Evolutionary conservation across 92 coral and sea anemone species (phyloP), one percentile per base, ranked within the genome.

Genomic region (Virgularia gustaviana): DNA sequence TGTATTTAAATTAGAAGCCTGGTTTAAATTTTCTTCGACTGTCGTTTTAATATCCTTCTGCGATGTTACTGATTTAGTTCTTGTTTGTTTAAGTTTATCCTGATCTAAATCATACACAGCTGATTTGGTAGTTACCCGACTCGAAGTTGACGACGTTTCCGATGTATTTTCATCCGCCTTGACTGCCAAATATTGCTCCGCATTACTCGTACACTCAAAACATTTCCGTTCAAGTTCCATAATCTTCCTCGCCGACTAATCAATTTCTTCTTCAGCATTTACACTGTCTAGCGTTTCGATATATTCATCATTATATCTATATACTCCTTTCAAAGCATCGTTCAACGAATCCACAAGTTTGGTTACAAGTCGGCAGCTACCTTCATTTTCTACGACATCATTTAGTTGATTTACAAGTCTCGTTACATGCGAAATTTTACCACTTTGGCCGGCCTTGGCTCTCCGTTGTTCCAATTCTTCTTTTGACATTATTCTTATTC

Each of bases 391-490:
- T 2, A 47, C 22, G 22, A 47, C 16, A 9, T 19, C 9, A 47
- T 47, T 2, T 47, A 47, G 2, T 47, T 25, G 55, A 9, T 47
- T 47, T 47, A 47, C 22, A 47, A 47, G 4, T 25, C 22, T 47
- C 2, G 55, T 47, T 47, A 47, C 55, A 47, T 47, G 55, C 55
- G 55, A 47, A 19, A 47, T 47, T 47, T 47, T 47, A 47, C 55
- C 55, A 25, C 55, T 19, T 16, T 25, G 22, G 55, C 55, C 22
- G 22, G 55, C 55, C 22, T 47, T 47, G n/a, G n/a, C n/a, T n/a
- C n/a, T n/a, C n/a, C 1, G 18, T 4, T 39, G 9, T 39, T 39
- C 45, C 15, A 7, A 15, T 39, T 39, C 9, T 8, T 39, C 45
- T 8, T 7, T 39, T 39, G 45, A 39, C 45, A 8, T 39, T 39